These are phyloP conservation scores for Iselma pallidipennis DNA, from an alignment of 2,888 invertebrate genomes.

Conservation along the genomic window DNA sequence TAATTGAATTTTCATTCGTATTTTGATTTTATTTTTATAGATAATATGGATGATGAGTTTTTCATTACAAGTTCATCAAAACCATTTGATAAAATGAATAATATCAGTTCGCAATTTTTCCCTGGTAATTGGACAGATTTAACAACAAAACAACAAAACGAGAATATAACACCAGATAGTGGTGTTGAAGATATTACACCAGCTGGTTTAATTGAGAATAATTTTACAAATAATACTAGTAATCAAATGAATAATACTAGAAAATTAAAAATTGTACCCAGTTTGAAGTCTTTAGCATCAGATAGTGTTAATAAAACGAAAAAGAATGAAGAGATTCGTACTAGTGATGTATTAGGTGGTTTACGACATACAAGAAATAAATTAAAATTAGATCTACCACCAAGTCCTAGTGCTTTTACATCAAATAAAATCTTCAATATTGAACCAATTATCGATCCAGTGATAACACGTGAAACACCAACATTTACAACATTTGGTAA, in stretches of 20 bases:
- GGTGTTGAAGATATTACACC: conserved; percentile 66
- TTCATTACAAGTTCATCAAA: conserved; percentile 73
- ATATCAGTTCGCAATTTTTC: conserved; percentile 71
- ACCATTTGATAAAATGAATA: conserved; percentile 67
- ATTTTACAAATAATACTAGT: conserved; percentile 11
- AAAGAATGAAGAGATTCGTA: conserved; percentile 7
- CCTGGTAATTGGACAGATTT: conserved; percentile 59
- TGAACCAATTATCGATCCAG: conserved; percentile 56
- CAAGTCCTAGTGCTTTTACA: conserved; percentile 59
- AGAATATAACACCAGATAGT: conserved; percentile 64
- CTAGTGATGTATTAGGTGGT: conserved; percentile 62
- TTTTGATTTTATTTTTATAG: conserved; percentile 10
- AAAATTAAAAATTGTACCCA: conserved; percentile 32
- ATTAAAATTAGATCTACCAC: conserved; percentile 71
- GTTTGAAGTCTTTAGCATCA: conserved; percentile 47
- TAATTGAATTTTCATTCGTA: conserved; percentile 5
- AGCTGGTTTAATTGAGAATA: conserved; percentile 30
- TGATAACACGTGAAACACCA: conserved; percentile 56
- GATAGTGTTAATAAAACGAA: conserved; percentile 43
- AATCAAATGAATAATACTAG: conserved; percentile 2
- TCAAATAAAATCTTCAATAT: conserved; percentile 49
- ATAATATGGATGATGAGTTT: conserved; percentile 63
- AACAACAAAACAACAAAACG: conserved; percentile 43
- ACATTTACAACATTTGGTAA: conserved; percentile 67
- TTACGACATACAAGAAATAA: conserved; percentile 72